phyloP scores from a whole-genome alignment of 1,140 invertebrate genomes.

The Bombus soroeensis region DNA sequence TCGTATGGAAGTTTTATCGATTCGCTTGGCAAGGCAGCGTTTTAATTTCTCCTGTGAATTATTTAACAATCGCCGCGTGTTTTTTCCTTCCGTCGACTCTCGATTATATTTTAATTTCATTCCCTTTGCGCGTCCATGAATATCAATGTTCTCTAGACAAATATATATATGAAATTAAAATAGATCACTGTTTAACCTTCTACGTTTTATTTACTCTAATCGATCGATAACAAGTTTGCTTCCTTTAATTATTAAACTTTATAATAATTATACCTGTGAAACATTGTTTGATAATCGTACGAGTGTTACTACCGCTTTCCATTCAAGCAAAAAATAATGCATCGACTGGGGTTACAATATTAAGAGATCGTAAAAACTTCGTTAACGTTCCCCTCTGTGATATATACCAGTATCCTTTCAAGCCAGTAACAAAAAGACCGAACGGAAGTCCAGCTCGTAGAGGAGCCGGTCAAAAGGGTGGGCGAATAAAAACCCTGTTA shows the following conservation, averaged over 20 bases:
- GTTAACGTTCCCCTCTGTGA: neutral
- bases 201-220: neutral
- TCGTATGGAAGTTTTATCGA: constrained; percentile 13
- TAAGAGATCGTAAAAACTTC: neutral
- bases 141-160: neutral
- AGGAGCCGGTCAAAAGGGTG: neutral
- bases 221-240: too few relatives aligned
- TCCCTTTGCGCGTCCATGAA: neutral
- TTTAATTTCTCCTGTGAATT: constrained; percentile 23
- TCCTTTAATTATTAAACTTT: too few relatives aligned
- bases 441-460: neutral
- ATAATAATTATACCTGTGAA: too few relatives aligned
- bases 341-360: neutral
- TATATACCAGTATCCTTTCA: neutral
- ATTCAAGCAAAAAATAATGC: neutral
- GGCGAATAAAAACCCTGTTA: constrained; percentile 44
- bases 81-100: neutral
- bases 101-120: neutral
- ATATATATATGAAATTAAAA: neutral
- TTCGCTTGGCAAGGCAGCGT: neutral
- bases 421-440: neutral
- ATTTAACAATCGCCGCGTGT: neutral
- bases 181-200: neutral
- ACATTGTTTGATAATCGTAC: too few relatives aligned
- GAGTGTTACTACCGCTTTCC: too few relatives aligned